phyloP scores from a whole-genome alignment of 2,888 invertebrate species.

The Melanargia galathea region DNA sequence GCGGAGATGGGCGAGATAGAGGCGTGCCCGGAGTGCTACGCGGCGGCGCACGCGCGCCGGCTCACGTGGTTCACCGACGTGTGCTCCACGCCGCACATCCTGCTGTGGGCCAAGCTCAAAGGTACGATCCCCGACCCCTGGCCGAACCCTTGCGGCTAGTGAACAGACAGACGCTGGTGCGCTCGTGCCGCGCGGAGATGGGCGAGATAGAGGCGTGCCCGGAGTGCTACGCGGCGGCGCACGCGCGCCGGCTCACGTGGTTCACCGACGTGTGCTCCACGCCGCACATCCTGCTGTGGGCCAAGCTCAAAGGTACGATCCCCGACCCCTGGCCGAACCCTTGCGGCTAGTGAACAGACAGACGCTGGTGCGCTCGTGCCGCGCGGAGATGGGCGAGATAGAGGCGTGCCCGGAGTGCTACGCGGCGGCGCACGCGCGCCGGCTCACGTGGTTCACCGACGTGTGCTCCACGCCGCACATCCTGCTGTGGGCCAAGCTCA shows the following conservation, averaged over 20 bases:
- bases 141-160: too few relatives aligned
- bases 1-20: conserved; percentile 96
- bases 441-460: too few relatives aligned
- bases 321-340: too few relatives aligned
- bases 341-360: too few relatives aligned
- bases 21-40: conserved; percentile 95
- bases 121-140: too few relatives aligned
- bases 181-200: conserved; percentile 96
- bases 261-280: conserved; percentile 95
- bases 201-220: conserved; percentile 96
- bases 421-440: too few relatives aligned
- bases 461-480: too few relatives aligned
- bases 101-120: conserved; percentile 98
- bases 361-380: conserved; percentile 91
- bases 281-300: conserved; percentile 97
- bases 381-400: too few relatives aligned
- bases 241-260: conserved; percentile 91
- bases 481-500: too few relatives aligned
- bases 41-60: conserved; percentile 90
- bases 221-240: conserved; percentile 94
- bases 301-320: conserved; percentile 94
- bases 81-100: conserved; percentile 93
- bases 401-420: too few relatives aligned
- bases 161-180: too few relatives aligned
- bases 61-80: conserved; percentile 96